Evolutionary conservation across 2,888 invertebrate genomes (phyloP), one percentile per base, ranked within the genome.

Genomic region (Cosmorhoe ocellata): DNA sequence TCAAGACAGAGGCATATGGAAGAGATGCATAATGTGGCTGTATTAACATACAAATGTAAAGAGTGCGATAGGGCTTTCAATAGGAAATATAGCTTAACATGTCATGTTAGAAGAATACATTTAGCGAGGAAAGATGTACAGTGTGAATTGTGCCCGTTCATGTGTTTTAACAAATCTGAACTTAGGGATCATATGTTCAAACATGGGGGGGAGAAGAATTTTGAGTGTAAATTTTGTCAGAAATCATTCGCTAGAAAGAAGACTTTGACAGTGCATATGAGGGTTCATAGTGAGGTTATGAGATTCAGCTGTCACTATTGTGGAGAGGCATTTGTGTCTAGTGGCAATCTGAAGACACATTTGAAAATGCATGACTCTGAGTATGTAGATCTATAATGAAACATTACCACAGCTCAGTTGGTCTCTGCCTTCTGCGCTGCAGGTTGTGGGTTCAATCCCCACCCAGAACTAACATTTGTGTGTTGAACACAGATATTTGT

Each of bases 241-340:
- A 91, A 87, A 45, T 61, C 72, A 0, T 85, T 79, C 28, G 74
- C 73, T 0, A 69, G 63, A 5, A 59, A 76, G 48, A 79, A 79
- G 12, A 73, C 80, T 0, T 43, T 84, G n/a, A 70, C 61, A 13
- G 71, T 74, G 12, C 84, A 82, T 50, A 69, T 79, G 71, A 58
- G 72, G 13, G 75, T 75, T 31, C 84, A 85, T 56, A 74, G 69
- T 39, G 76, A 79, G 48, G 74, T 71, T 22, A 74, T 63, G 44
- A 76, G 90, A 3, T 90, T 76, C 31, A 68, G 79, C 0, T 91
- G 92, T 58, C 71, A 74, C 5, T 71, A 84, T 0, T 92, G 91
- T 43, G 84, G 87, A 0, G 79, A 83, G 3, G 69, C 81, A 0
- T 91, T 91, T 45, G 85, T 90, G 0, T 91, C 90, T 56, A 84